Conservation (phyloP, 1,140 invertebrate genomes). For the Tyrophagus putrescentiae region DNA sequence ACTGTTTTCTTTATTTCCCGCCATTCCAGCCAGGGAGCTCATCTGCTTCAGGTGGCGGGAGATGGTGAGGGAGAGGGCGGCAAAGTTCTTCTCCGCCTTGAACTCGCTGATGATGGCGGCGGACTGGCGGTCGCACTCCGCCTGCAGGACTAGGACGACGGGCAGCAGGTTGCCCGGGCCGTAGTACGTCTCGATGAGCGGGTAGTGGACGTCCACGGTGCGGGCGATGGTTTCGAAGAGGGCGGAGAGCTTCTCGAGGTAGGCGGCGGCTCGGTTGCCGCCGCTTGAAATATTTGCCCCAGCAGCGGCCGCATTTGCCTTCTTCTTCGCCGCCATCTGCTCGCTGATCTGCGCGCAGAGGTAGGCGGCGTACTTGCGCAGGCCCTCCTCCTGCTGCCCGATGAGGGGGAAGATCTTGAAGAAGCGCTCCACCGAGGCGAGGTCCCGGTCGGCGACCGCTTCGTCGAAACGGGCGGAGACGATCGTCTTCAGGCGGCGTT, state of each 20-base stretch:
- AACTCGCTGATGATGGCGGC: slow-evolving; percentile 54
- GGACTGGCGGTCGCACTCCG: slow-evolving; percentile 48
- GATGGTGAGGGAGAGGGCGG: neutral
- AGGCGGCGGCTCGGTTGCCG: slow-evolving; percentile 32
- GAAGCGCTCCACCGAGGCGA: slow-evolving; percentile 79
- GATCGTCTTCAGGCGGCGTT: slow-evolving; percentile 53
- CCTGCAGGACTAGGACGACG: slow-evolving; percentile 56
- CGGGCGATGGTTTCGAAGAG: slow-evolving; percentile 78
- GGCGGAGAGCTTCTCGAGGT: slow-evolving; percentile 61
- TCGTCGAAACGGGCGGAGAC: slow-evolving; percentile 74
- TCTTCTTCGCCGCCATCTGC: neutral
- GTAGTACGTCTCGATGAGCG: slow-evolving; percentile 84
- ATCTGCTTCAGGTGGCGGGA: slow-evolving; percentile 2
- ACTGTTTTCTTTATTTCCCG: too few species aligned
- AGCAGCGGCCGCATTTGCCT: neutral
- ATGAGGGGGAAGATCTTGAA: slow-evolving; percentile 96
- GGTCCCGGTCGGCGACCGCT: slow-evolving; percentile 71
- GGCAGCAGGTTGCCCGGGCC: slow-evolving; percentile 56
- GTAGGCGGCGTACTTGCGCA: slow-evolving; percentile 80
- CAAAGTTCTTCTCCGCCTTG: slow-evolving; percentile 46
- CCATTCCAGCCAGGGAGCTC: too few species aligned
- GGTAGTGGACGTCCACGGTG: slow-evolving; percentile 76
- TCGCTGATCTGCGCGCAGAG: slow-evolving; percentile 56
- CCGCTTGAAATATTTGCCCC: too few species aligned
- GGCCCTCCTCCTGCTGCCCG: slow-evolving; percentile 75